Percentiles rank a stretch among this genome's conserved stretches.
Conservation (phyloP, 2,888 invertebrate genomes). For the Lissonota sp. region DNA sequence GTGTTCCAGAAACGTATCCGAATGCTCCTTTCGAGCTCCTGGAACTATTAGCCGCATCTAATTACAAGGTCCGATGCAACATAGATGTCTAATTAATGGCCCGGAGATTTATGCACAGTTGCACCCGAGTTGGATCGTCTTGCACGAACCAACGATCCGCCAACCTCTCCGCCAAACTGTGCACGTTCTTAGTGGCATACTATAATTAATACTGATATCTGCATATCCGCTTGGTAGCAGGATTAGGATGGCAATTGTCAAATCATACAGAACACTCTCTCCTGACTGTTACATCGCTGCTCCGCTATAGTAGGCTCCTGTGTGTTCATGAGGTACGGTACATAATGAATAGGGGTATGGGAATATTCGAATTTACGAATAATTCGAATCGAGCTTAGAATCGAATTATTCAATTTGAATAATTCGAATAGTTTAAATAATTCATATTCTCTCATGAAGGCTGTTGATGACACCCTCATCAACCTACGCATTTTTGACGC, state of each 20-base stretch:
- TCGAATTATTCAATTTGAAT: too few species aligned
- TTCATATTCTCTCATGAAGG: too few species aligned
- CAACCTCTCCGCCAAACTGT: conserved; percentile 21
- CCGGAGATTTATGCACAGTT: conserved; percentile 80
- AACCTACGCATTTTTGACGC: too few species aligned
- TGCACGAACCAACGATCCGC: conserved; percentile 75
- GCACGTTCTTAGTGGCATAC: neutral
- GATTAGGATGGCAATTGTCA: neutral
- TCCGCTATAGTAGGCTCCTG: too few species aligned
- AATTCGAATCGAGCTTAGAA: too few species aligned
- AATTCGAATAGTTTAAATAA: too few species aligned
- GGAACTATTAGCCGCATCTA: conserved; percentile 83
- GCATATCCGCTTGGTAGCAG: neutral
- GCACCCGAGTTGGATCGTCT: conserved; percentile 79
- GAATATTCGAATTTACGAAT: too few species aligned
- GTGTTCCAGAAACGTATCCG: conserved; percentile 38
- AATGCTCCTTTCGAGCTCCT: conserved; percentile 67
- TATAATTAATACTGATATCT: neutral
- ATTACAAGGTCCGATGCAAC: conserved; percentile 81
- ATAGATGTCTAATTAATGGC: conserved; percentile 82
- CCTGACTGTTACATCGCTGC: too few species aligned
- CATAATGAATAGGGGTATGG: too few species aligned
- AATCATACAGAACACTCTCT: neutral
- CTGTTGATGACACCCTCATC: too few species aligned
- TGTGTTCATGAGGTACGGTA: too few species aligned